Percentiles rank a stretch among this genome's conserved stretches.
phyloP scores from a whole-genome alignment of 2,113 vertebrate species.

The Vicugna pacos region DNA sequence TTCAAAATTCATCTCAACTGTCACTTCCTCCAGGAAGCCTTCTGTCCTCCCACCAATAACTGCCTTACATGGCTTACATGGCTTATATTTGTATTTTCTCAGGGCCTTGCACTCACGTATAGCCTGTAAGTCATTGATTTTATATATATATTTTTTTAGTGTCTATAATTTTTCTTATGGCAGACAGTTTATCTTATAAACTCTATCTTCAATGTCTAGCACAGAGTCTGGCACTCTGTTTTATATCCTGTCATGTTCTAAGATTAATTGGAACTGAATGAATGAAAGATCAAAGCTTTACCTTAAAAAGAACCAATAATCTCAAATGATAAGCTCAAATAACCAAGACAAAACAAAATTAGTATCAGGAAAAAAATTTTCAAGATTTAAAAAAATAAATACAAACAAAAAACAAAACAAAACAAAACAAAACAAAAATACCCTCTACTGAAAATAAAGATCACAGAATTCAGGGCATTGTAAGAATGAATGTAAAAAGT shows the following conservation, averaged over 20 bases:
- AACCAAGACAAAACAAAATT: background rate
- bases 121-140: background rate
- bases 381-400: background rate
- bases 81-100: background rate
- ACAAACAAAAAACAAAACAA: background rate
- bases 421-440: background rate
- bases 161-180: background rate
- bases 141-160: background rate
- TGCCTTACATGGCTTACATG: background rate
- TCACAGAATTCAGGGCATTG: background rate
- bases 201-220: background rate
- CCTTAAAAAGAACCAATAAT: background rate
- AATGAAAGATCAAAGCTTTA: background rate
- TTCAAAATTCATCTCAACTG: constrained; percentile 37
- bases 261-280: constrained; percentile 6
- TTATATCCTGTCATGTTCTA: background rate
- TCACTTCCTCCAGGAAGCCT: background rate
- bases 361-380: background rate
- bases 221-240: background rate
- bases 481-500: background rate
- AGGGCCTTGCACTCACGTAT: background rate
- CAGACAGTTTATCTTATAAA: background rate
- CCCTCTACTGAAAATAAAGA: background rate
- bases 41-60: background rate
- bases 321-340: constrained; percentile 42